A percentile compares a stretch with the other conserved stretches of the same genome.
Conservation (phyloP, 2,888 invertebrate genomes). For the Xanthorhoe designata region DNA sequence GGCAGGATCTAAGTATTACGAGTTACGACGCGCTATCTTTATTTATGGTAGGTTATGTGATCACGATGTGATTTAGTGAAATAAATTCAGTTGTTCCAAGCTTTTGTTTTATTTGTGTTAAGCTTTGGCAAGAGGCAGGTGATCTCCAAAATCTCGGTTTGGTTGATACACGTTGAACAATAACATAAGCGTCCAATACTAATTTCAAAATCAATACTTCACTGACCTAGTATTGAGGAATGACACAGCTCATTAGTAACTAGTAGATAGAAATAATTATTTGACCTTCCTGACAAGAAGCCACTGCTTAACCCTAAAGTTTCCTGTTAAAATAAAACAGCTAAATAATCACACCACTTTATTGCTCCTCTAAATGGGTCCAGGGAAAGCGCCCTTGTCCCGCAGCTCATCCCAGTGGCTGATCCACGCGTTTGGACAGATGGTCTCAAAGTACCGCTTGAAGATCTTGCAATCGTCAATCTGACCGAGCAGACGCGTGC, state of each 20-base stretch:
- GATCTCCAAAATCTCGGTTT: too few species aligned
- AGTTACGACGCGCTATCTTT: conserved; percentile 39
- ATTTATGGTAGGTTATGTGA: conserved; percentile 39
- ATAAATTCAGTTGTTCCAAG: conserved; percentile 67
- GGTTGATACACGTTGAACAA: too few species aligned
- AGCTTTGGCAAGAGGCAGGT: too few species aligned
- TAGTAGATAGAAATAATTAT: too few species aligned
- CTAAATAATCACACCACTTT: conserved; percentile 7
- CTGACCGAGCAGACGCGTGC: conserved; percentile 69
- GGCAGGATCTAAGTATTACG: conserved; percentile 87
- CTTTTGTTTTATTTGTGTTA: conserved; percentile 34
- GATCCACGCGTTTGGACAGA: conserved; percentile 79
- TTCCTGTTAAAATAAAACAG: conserved; percentile 16
- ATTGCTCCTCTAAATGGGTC: conserved; percentile 59
- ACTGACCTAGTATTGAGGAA: too few species aligned
- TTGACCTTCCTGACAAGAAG: not conserved
- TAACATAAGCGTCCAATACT: too few species aligned
- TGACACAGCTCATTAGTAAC: too few species aligned
- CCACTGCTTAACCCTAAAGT: not conserved
- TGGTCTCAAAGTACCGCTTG: conserved; percentile 78
- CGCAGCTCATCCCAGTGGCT: conserved; percentile 75
- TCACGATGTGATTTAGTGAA: conserved; percentile 65
- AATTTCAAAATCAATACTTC: too few species aligned
- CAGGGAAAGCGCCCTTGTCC: conserved; percentile 75
- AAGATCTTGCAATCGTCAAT: conserved; percentile 78